Evolutionary conservation across 2,113 vertebrate genomes (phyloP).

Genomic region (Burhinus oedicnemus): DNA sequence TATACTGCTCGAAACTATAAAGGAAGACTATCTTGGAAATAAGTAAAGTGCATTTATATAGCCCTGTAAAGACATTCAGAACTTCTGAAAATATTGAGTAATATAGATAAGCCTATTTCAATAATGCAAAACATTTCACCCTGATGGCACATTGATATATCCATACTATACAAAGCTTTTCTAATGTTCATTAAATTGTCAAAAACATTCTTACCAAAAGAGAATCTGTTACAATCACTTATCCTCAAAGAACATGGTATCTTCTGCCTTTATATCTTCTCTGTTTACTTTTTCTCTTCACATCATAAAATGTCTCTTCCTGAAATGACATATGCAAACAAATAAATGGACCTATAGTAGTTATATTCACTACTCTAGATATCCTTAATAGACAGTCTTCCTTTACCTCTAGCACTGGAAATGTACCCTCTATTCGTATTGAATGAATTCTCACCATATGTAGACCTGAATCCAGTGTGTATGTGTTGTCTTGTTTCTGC

Average conservation of each 20-base stretch:
- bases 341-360: constrained; percentile 20
- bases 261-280: constrained; percentile 52
- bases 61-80: constrained; percentile 28
- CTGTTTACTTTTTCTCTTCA: constrained; percentile 30
- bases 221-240: constrained; percentile 43
- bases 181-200: constrained; percentile 57
- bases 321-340: constrained; percentile 30
- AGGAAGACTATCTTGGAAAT: constrained; percentile 70
- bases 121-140: constrained; percentile 59
- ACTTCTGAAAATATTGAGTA: constrained; percentile 33
- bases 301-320: constrained; percentile 31
- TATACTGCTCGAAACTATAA: constrained; percentile 38
- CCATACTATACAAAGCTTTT: constrained; percentile 41
- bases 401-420: constrained; percentile 55
- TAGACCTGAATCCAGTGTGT: constrained; percentile 82
- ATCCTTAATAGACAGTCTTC: constrained; percentile 59
- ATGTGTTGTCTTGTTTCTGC: constrained; percentile 95
- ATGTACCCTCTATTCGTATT: constrained; percentile 54
- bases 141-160: constrained; percentile 61
- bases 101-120: constrained; percentile 57
- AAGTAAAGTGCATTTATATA: constrained; percentile 62
- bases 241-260: neutral
- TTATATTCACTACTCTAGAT: constrained; percentile 15
- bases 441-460: constrained; percentile 43
- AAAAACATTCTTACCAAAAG: constrained; percentile 54